phyloP scores from a whole-genome alignment of 2,113 vertebrate species.

The Petrocephalus microphthalmus region DNA sequence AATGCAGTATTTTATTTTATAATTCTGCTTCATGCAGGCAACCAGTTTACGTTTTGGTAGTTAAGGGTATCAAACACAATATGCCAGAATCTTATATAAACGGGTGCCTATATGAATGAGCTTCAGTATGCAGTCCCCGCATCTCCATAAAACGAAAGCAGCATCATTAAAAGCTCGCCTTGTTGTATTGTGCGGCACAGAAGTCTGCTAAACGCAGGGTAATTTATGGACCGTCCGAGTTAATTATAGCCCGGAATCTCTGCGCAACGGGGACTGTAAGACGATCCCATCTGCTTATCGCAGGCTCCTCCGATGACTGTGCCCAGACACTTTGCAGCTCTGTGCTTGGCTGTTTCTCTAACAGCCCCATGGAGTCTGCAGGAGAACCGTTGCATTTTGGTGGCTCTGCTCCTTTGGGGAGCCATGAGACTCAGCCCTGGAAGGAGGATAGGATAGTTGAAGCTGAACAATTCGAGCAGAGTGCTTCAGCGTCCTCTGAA shows the following conservation, averaged over 20 bases:
- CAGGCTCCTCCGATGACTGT: slow-evolving; percentile 77
- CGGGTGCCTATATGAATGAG: background rate
- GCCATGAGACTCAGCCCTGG: slow-evolving; percentile 32
- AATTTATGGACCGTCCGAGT: slow-evolving; percentile 64
- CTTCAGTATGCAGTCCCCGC: background rate
- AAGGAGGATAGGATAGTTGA: slow-evolving; percentile 46
- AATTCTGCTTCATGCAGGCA: background rate
- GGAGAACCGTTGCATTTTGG: slow-evolving; percentile 43
- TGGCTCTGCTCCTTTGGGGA: slow-evolving; percentile 33
- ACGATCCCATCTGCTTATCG: slow-evolving; percentile 82
- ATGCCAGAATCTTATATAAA: background rate
- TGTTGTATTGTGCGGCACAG: background rate
- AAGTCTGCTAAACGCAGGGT: slow-evolving; percentile 56
- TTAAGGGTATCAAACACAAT: background rate
- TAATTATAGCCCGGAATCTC: slow-evolving; percentile 89
- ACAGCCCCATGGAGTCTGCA: slow-evolving; percentile 77
- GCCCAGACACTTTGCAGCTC: slow-evolving; percentile 63
- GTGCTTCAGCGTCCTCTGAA: slow-evolving; percentile 44
- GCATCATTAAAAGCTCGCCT: background rate
- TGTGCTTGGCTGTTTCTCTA: slow-evolving; percentile 57
- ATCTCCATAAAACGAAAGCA: background rate
- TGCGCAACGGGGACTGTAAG: slow-evolving; percentile 92
- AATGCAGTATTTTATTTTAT: background rate
- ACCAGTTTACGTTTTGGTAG: background rate
- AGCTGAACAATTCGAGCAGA: slow-evolving; percentile 53